phyloP scores from a whole-genome alignment of 2,113 vertebrate species.

The Seriola aureovittata region DNA sequence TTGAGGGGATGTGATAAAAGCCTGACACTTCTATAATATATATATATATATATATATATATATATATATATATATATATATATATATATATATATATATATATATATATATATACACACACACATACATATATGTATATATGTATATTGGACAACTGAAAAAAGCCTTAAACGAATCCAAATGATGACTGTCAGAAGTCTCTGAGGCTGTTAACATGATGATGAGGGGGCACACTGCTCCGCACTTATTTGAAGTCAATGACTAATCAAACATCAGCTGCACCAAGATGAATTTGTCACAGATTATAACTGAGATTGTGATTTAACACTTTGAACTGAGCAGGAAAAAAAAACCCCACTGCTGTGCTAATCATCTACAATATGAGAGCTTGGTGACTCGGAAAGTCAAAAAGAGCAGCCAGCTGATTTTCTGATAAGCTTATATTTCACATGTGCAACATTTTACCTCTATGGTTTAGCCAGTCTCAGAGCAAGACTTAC shows the following conservation, averaged over 20 bases:
- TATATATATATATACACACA: no score
- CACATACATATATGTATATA: no score
- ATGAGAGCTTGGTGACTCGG: constrained; percentile 5
- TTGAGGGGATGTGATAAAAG: neutral
- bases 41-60: no score
- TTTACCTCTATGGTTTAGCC: neutral
- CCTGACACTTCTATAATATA: neutral
- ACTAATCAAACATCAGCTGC: constrained; percentile 36
- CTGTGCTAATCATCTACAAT: neutral
- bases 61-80: no score
- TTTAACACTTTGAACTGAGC: constrained; percentile 14
- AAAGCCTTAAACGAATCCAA: constrained; percentile 15
- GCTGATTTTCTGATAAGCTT: neutral
- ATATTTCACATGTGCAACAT: neutral
- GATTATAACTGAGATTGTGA: constrained; percentile 4
- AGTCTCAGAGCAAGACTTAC: neutral
- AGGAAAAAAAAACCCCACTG: neutral
- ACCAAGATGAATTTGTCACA: neutral
- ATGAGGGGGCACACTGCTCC: neutral
- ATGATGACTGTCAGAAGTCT: constrained; percentile 31
- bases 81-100: no score
- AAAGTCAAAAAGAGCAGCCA: neutral
- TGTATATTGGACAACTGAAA: no score
- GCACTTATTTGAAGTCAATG: constrained; percentile 37
- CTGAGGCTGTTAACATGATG: constrained; percentile 7